Evolutionary conservation across 2,797 vertebrate species (phyloP), one percentile per base, ranked within the genome.

Genomic region (Trichosurus vulpecula): DNA sequence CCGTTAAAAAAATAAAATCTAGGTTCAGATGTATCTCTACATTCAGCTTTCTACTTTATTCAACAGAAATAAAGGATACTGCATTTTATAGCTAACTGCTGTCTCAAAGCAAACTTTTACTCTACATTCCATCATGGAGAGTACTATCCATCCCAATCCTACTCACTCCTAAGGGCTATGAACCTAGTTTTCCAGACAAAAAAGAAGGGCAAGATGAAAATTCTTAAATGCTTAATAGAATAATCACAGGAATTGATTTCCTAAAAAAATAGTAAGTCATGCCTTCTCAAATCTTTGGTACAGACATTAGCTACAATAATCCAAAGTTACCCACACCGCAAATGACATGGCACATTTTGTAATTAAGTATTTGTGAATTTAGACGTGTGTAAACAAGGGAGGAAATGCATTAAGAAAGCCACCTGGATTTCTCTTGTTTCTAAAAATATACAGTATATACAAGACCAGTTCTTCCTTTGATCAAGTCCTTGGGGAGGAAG

Each of bases 201-300:
- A 97, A 0, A 0, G 35, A 22, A 41, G 10, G 66, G 6, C n/a
- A 91, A 47, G 41, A 93, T 54, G 41, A 92, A 97, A 97, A 47
- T 96, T 96, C 55, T 97, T 97, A 94, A 52, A 25, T 93, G 98
- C 98, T 98, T 98, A 98, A 98, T 81, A 97, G 95, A 97, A 98
- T 95, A 92, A 96, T 90, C 97, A 96, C 4, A 95, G 3, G 0
- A 97, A 53, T 81, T 96, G 2, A 55, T 74, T 93, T 58, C 61
- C 96, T 87, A 96, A 95, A 96, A 91, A 61, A 35, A 35, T 11
- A 57, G 97, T 0, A 0, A 91, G 94, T 58, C 47, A 92, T 94
- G 95, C 97, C 97, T 96, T 96, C 97, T 97, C 94, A 51, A 27
- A 92, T 98, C 98, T 98, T 98, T 98, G 98, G 98, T 98, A 98